Base-by-base conservation (phyloP, 1,140 invertebrate genomes). In the Battus philenor region DNA sequence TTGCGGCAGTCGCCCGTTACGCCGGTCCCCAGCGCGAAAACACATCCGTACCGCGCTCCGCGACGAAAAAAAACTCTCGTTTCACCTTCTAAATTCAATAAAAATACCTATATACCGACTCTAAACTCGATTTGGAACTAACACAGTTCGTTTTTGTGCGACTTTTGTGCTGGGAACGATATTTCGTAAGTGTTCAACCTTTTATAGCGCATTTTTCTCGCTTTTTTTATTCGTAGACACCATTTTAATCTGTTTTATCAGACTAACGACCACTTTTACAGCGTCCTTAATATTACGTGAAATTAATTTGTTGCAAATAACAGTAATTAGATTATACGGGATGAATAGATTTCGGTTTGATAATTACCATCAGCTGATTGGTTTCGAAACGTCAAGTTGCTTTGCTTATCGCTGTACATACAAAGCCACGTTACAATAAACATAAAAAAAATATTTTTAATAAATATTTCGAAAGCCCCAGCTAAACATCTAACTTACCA, bases 11-110 rank as follows among this genome's bases (percentile, higher is more conserved):
- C 79, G 62, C 54, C 62, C 64, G 66, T 52, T 66, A 69, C 65
- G 72, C 76, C 80, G 78, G 80, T 77, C 63, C 66, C 71, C 66
- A 80, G 70, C 76, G 75, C 77, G 77, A 84, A 84, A 77, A 81
- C 63, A 77, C 69, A 64, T 63, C 66, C 55, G 58, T 58, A 50
- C 39, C 74, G 79, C 76, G 75, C 75, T 60, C 59, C 75, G 77
- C 75, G 71, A 56, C 57, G 44, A 50, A n/a, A n/a, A 67, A 68
- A 68, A 68, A 65, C 59, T 44, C 54, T 32, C 39, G 48, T 66
- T 67, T 47, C 36, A 38, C 58, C 69, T 63, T 55, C 38, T 47
- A 70, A 74, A 66, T 63, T 60, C 43, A 54, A 48, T 62, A 9
- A 34, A 20, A 36, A 36, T 8, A 1, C 17, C 8, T 17, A 36